phyloP scores from a whole-genome alignment of 2,113 vertebrate species.

The Chloropsis cyanopogon region DNA sequence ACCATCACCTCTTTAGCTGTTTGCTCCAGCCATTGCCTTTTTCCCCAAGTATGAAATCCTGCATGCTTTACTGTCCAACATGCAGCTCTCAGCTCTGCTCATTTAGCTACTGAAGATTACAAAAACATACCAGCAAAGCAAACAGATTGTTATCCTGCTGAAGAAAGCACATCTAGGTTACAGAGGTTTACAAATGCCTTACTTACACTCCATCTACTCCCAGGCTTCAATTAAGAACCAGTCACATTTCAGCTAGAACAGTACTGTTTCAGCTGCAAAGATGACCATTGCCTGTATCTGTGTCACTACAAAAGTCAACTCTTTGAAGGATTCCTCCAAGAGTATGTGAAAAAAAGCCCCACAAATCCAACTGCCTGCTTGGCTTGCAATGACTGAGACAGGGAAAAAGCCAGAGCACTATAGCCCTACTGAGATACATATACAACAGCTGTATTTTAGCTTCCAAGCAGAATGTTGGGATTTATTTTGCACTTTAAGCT shows the following conservation, averaged over 20 bases:
- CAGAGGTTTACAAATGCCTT: not conserved
- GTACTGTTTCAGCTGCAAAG: not conserved
- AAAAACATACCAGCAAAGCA: not conserved
- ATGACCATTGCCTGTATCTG: not conserved
- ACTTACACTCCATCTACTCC: not conserved
- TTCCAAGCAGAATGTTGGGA: not conserved
- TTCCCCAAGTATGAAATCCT: fast-evolving
- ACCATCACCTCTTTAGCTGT: not conserved
- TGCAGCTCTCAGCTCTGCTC: not conserved
- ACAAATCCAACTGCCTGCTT: not conserved
- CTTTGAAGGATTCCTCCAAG: not conserved
- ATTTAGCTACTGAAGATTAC: not conserved
- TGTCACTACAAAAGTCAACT: not conserved
- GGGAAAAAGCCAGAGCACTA: not conserved
- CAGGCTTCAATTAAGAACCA: not conserved
- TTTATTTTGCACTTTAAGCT: not conserved
- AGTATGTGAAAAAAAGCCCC: not conserved
- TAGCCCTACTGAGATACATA: not conserved
- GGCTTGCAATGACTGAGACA: not conserved
- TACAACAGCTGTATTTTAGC: not conserved
- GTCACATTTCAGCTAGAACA: not conserved
- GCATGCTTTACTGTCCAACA: not conserved
- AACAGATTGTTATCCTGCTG: not conserved
- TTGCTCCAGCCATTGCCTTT: not conserved
- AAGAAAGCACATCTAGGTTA: not conserved